Conservation (phyloP, 2,797 vertebrate species). For the Enteromius afrohamiltoni region DNA sequence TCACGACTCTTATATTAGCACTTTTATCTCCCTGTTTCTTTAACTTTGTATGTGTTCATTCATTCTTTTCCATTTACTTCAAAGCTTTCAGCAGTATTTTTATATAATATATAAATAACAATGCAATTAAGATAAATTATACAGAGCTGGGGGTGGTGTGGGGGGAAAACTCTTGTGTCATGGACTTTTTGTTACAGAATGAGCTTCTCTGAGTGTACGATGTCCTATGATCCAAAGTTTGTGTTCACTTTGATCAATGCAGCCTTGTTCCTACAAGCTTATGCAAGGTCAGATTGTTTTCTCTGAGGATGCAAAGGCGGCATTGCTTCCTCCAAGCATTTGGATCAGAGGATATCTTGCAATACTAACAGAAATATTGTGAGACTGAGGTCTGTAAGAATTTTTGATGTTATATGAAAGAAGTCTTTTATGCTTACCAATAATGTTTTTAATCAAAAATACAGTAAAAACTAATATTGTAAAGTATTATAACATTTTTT, state of each 20-base stretch:
- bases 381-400: background rate
- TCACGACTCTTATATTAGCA: slow-evolving; percentile 1
- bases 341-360: background rate
- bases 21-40: slow-evolving; percentile 30
- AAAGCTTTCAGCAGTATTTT: background rate
- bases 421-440: background rate
- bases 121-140: slow-evolving; percentile 27
- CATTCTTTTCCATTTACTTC: background rate
- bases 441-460: background rate
- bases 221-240: background rate
- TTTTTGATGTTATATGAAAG: background rate
- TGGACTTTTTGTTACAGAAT: background rate
- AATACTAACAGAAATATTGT: background rate
- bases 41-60: slow-evolving; percentile 32
- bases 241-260: slow-evolving; percentile 4
- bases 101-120: slow-evolving; percentile 25
- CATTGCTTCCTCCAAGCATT: background rate
- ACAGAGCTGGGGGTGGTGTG: background rate
- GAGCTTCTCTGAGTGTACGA: background rate
- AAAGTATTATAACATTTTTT: background rate
- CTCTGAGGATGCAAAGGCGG: background rate
- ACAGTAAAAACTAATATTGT: background rate
- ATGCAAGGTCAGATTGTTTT: slow-evolving; percentile 21
- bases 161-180: background rate
- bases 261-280: background rate